Percentiles rank a stretch among this genome's conserved stretches.
phyloP scores from a whole-genome alignment of 2,113 vertebrate species.

The Nannospalax galili region DNA sequence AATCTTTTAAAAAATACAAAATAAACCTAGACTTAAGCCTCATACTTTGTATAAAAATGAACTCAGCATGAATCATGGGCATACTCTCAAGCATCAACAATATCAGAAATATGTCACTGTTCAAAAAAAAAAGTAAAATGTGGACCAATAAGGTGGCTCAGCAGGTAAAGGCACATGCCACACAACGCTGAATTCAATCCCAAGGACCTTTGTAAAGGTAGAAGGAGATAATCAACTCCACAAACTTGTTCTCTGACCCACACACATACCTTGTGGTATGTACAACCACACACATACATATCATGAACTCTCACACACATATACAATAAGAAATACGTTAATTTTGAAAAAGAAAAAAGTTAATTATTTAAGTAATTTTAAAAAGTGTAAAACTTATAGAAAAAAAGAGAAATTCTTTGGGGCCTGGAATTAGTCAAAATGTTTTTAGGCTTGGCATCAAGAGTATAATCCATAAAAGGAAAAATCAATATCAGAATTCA shows the following conservation, averaged over 20 bases:
- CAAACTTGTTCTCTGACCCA: neutral
- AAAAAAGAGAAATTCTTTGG: constrained; percentile 46
- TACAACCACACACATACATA: neutral
- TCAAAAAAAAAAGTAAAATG: neutral
- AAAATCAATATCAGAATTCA: constrained; percentile 21
- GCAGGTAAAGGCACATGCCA: neutral
- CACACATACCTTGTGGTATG: no score
- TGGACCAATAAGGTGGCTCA: neutral
- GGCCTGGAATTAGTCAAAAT: neutral
- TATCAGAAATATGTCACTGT: no score
- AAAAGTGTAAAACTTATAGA: neutral
- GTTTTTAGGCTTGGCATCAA: constrained; percentile 29
- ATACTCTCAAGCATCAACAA: no score
- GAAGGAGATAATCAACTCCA: neutral
- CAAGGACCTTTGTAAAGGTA: neutral
- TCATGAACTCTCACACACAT: neutral
- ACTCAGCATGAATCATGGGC: neutral
- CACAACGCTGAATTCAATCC: neutral
- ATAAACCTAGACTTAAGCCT: neutral
- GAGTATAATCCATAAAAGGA: constrained; percentile 4
- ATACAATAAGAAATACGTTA: neutral
- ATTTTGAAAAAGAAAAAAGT: neutral
- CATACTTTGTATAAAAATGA: neutral
- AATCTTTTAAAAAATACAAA: neutral
- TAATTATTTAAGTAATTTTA: no score